Percentiles rank a stretch among this genome's conserved stretches.
Evolutionary conservation across 2,113 vertebrate species (phyloP).

Genomic region (Cyanocitta stelleri): DNA sequence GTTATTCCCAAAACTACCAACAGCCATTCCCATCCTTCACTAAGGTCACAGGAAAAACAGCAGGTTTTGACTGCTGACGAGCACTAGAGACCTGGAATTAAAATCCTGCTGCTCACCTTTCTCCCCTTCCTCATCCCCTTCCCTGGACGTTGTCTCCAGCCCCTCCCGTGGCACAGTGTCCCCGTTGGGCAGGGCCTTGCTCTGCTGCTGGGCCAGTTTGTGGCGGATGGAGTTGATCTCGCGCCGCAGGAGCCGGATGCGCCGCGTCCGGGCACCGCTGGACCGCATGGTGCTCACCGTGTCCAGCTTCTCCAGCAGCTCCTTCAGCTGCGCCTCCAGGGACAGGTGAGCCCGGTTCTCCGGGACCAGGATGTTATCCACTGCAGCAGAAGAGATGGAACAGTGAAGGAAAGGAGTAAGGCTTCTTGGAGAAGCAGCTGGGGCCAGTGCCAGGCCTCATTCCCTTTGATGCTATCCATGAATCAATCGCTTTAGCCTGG

Average conservation of each 20-base stretch:
- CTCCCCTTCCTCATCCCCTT: conserved; percentile 64
- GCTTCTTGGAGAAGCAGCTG: background rate
- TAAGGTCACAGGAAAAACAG: background rate
- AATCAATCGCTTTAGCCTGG: background rate
- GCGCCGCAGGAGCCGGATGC: conserved; percentile 85
- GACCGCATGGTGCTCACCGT: conserved; percentile 87
- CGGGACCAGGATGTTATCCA: conserved; percentile 90
- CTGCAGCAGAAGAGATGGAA: conserved; percentile 68
- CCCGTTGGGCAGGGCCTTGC: conserved; percentile 74
- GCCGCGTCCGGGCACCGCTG: conserved; percentile 88
- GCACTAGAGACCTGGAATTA: background rate
- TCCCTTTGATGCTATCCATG: background rate
- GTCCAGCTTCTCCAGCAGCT: conserved; percentile 94
- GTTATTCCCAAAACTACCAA: background rate
- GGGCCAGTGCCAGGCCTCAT: background rate
- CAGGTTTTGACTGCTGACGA: background rate
- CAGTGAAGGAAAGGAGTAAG: background rate
- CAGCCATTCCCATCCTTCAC: background rate
- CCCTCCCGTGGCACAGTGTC: conserved; percentile 59
- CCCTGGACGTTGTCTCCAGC: conserved; percentile 67
- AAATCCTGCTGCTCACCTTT: conserved; percentile 63
- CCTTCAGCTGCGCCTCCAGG: conserved; percentile 90
- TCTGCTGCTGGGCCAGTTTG: conserved; percentile 80
- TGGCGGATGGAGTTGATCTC: conserved; percentile 91
- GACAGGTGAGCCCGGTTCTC: conserved; percentile 93